A percentile compares a stretch with the other conserved stretches of the same genome.
phyloP scores from a whole-genome alignment of 2,797 vertebrate genomes.

The Phyllotis vaccarum region DNA sequence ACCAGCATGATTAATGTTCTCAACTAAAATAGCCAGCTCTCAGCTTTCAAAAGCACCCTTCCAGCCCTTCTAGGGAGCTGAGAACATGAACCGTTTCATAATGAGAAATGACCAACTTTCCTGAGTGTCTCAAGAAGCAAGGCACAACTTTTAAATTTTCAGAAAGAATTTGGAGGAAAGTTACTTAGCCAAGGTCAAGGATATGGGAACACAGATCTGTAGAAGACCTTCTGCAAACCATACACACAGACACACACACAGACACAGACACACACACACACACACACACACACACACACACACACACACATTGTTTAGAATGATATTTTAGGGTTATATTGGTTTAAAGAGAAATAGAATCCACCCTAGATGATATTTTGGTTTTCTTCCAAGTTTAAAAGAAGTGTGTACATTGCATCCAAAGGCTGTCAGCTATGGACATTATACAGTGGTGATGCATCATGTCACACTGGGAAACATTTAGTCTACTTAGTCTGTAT shows the following conservation, averaged over 20 bases:
- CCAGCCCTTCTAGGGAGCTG: conserved; percentile 62
- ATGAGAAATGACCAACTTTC: conserved; percentile 71
- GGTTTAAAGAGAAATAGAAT: conserved; percentile 50
- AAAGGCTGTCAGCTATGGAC: neutral
- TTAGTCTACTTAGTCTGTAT: neutral
- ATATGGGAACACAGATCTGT: neutral
- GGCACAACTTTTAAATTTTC: conserved; percentile 13
- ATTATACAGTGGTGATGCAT: conserved; percentile 44
- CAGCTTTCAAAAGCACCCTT: conserved; percentile 61
- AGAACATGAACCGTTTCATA: conserved; percentile 68
- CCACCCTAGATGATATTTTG: neutral
- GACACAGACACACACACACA: neutral
- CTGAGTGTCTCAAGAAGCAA: conserved; percentile 1
- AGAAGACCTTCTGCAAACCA: conserved; percentile 13
- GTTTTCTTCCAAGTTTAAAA: conserved; percentile 56
- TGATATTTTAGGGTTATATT: neutral
- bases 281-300: neutral
- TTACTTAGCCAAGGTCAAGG: neutral
- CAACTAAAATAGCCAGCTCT: conserved; percentile 73
- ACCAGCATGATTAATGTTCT: conserved; percentile 74
- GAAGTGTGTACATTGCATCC: neutral
- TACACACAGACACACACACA: neutral
- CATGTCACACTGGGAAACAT: conserved; percentile 65
- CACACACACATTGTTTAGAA: neutral
- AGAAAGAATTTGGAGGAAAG: conserved; percentile 48